These are phyloP conservation scores for Pandemis corylana DNA, from an alignment of 2,888 invertebrate species.

Conservation along the genomic window DNA sequence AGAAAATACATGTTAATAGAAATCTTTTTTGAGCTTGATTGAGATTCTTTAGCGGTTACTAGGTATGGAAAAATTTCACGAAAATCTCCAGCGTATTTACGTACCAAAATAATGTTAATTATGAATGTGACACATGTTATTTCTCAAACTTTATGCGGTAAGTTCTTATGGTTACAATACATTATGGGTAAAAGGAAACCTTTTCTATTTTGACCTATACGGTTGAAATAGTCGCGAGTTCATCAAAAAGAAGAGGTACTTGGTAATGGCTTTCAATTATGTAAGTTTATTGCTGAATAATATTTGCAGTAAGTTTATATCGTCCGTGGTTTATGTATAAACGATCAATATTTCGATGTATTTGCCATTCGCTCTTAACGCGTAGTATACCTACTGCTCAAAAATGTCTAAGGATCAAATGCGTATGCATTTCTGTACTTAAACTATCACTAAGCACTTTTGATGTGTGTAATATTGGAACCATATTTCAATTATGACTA, in stretches of 20 bases:
- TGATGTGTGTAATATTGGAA: no score
- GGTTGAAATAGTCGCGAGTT: background rate
- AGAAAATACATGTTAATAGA: background rate
- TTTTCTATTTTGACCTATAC: slow-evolving; percentile 5
- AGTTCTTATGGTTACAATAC: background rate
- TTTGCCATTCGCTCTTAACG: background rate
- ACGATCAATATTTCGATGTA: background rate
- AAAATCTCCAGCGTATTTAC: background rate
- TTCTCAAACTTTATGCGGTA: background rate
- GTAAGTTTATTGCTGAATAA: slow-evolving; percentile 12
- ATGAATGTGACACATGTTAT: background rate
- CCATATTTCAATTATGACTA: background rate
- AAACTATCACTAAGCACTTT: no score
- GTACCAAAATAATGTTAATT: background rate
- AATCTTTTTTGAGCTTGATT: background rate
- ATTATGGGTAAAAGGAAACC: background rate
- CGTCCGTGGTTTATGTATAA: background rate
- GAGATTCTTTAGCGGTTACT: background rate
- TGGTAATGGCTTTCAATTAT: slow-evolving; percentile 14
- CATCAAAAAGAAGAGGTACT: slow-evolving; percentile 13
- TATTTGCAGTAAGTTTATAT: slow-evolving; percentile 2
- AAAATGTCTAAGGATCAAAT: no score
- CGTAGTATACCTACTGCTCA: no score
- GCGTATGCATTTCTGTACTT: no score
- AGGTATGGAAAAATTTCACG: background rate